Evolutionary conservation across 2,888 invertebrate genomes (phyloP), one percentile per base, ranked within the genome.

Genomic region (Prosopocoilus inquinatus): DNA sequence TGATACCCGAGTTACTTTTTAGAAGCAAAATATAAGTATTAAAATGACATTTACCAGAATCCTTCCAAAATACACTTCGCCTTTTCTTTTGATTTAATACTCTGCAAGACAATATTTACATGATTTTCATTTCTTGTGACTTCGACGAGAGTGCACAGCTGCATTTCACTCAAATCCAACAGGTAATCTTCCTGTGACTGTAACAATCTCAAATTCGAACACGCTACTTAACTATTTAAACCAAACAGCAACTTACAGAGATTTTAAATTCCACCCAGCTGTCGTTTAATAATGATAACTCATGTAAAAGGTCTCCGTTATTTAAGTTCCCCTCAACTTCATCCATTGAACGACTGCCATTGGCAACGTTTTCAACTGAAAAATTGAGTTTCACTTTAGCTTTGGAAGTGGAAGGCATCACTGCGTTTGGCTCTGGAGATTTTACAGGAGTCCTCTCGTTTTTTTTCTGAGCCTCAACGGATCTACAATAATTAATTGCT

Each of bases 131-230:
- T 12, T 15, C 47, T 36, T 8, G 39, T 46, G 46, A 57, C 28
- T 8, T 38, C 44, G 2, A 59, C 53, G 2, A 79, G 70, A 2
- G 67, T 53, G 55, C 79, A 79, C 35, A 78, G 75, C 44, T 73
- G 70, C 68, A 76, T 76, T 13, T 58, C 52, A 12, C 58, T 69
- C 9, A 79, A 64, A 58, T 78, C 72, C 3, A 79, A 57, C 8
- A 38, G 54, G 53, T 60, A 61, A 9, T 49, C 47, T 3, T 43
- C 57, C 56, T 63, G 12, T 9, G 61, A 52, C 45, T 49, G 41
- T 12, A 49, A 41, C 11, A 58, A 38, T 28, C 53, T 33, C 50
- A 55, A 57, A 32, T 58, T 28, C 20, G 7, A 28, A 1, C 5
- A 28, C 20, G 1, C 7, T 28, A n/a, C n/a, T 64, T 64, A 66